phyloP scores from a whole-genome alignment of 2,888 invertebrate species.

The Pteria penguin region DNA sequence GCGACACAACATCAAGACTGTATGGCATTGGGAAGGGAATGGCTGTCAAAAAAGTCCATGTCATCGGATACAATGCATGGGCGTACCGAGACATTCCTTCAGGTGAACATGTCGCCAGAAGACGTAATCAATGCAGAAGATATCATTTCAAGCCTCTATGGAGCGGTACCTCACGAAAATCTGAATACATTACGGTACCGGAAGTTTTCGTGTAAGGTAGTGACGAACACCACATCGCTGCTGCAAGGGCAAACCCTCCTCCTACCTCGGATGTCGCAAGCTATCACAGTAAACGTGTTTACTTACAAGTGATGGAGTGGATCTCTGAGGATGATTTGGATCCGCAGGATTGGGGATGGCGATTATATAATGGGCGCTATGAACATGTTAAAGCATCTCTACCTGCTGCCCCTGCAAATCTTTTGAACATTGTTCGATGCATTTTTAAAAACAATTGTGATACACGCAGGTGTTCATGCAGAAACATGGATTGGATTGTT shows the following conservation, averaged over 20 bases:
- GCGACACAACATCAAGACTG: not conserved
- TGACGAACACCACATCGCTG: not conserved
- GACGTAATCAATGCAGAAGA: not conserved
- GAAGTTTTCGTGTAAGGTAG: not conserved
- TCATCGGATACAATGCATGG: not conserved
- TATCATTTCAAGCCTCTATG: not conserved
- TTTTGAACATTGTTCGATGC: slow-evolving; percentile 45
- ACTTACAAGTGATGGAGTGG: not conserved
- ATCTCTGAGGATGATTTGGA: not conserved
- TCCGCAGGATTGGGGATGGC: not conserved
- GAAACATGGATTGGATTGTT: slow-evolving; percentile 52
- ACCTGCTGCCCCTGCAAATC: slow-evolving; percentile 29
- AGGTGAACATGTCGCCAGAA: not conserved
- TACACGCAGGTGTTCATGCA: slow-evolving; percentile 45
- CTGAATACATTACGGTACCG: not conserved
- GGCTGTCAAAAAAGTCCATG: not conserved
- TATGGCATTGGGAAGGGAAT: not conserved
- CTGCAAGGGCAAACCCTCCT: not conserved
- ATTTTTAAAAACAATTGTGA: slow-evolving; percentile 52
- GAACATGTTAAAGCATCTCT: not conserved
- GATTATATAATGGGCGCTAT: not conserved
- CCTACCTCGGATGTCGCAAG: not conserved
- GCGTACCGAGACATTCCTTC: not conserved
- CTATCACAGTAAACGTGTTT: not conserved
- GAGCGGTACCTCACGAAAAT: not conserved